Conservation (phyloP, 1,140 invertebrate species). For the Eriocheir sinensis region DNA sequence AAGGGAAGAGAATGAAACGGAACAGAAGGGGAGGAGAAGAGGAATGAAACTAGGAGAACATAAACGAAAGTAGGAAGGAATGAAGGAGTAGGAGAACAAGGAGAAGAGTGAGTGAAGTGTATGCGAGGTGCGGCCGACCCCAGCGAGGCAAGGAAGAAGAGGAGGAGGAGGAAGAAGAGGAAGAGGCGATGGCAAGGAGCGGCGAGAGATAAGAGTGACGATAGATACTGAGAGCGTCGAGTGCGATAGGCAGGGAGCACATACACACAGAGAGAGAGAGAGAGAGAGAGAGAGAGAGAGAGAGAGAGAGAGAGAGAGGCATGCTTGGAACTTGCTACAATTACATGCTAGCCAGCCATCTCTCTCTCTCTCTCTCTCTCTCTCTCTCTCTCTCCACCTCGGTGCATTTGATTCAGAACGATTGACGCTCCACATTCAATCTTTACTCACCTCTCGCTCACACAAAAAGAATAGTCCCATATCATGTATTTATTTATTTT, state of each 20-base stretch:
- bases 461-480: too few relatives aligned
- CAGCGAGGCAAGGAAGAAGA: slow-evolving; percentile 5
- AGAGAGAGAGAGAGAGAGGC: not conserved
- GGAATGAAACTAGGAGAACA: not conserved
- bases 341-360: too few relatives aligned
- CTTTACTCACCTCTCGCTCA: too few relatives aligned
- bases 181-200: not conserved
- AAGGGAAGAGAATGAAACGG: not conserved
- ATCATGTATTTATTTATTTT: not conserved
- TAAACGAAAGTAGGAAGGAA: not conserved
- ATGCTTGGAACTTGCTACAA: not conserved
- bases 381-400: too few relatives aligned
- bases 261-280: not conserved
- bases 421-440: too few relatives aligned
- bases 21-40: not conserved
- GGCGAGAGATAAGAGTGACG: not conserved
- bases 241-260: not conserved
- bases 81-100: not conserved
- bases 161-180: not conserved
- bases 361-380: too few relatives aligned
- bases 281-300: not conserved
- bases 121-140: not conserved
- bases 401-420: too few relatives aligned
- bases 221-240: not conserved
- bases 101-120: not conserved